Conservation (phyloP, 1,140 invertebrate species). For the Drosophila nannoptera region DNA sequence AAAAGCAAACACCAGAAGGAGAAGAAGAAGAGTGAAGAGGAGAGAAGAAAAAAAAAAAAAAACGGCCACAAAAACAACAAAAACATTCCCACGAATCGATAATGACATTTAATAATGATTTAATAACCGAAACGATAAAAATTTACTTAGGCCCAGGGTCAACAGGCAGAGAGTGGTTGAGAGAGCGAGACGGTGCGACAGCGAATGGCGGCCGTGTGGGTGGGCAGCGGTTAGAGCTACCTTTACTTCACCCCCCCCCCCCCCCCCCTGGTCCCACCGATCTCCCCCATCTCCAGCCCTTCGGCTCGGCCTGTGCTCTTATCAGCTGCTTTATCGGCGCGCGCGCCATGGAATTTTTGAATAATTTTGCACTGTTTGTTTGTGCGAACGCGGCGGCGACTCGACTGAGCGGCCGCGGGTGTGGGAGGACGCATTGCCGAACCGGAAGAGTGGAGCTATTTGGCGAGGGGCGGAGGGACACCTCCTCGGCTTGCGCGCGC, state of each 20-base stretch:
- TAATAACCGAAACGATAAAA: constrained; percentile 55
- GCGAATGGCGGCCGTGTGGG: background rate
- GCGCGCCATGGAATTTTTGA: constrained; percentile 64
- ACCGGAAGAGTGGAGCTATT: background rate
- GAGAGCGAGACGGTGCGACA: background rate
- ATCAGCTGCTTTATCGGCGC: constrained; percentile 56
- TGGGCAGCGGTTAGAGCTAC: constrained; percentile 13
- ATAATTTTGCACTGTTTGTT: constrained; percentile 70
- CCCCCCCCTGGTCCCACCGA: background rate
- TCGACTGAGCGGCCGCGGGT: background rate
- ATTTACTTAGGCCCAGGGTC: constrained; percentile 46
- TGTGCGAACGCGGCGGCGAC: constrained; percentile 1
- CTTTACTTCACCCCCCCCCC: background rate
- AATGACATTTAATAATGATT: constrained; percentile 69
- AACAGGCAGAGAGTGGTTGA: too few relatives aligned
- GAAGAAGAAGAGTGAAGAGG: background rate
- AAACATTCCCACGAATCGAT: constrained; percentile 72
- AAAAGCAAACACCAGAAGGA: background rate
- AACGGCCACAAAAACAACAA: background rate
- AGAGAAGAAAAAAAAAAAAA: too few relatives aligned
- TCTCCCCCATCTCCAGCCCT: constrained; percentile 2
- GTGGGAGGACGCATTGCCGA: constrained; percentile 41
- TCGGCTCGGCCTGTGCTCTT: constrained; percentile 37
- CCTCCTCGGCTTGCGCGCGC: too few relatives aligned
- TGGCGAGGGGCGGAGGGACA: too few relatives aligned